Percentiles rank a stretch among this genome's conserved stretches.
Evolutionary conservation across 2,888 invertebrate species (phyloP).

Genomic region (Andrena camellia): DNA sequence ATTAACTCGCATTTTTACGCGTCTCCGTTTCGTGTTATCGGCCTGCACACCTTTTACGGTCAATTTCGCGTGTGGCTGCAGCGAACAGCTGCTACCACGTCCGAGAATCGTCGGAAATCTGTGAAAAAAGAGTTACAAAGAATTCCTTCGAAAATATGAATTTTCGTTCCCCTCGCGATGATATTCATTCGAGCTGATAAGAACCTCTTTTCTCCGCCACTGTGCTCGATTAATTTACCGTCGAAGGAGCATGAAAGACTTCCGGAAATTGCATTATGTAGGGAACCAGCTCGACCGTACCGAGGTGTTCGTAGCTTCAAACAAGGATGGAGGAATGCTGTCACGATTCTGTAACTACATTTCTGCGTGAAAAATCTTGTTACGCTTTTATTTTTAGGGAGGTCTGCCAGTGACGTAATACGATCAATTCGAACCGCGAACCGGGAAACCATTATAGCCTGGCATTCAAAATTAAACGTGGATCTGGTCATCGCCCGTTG

Average conservation of each 20-base stretch:
- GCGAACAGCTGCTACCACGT: neutral
- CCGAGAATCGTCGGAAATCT: neutral
- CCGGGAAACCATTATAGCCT: neutral
- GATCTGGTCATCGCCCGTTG: slow-evolving; percentile 14
- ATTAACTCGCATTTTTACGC: slow-evolving; percentile 48
- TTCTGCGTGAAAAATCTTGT: neutral
- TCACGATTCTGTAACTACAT: neutral
- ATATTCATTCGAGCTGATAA: neutral
- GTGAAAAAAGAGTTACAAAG: neutral
- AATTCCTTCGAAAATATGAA: neutral
- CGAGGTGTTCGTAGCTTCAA: neutral
- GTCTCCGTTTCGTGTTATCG: slow-evolving; percentile 36
- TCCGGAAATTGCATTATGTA: neutral
- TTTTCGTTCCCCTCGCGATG: neutral
- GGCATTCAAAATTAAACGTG: slow-evolving; percentile 12
- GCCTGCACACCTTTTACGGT: slow-evolving; percentile 22
- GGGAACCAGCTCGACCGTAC: neutral
- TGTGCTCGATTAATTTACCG: slow-evolving; percentile 21
- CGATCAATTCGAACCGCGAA: neutral
- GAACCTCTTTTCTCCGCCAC: neutral
- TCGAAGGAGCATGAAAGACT: neutral
- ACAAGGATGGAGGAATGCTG: neutral
- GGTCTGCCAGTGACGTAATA: too few relatives aligned
- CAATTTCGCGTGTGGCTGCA: slow-evolving; percentile 20
- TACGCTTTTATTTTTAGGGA: slow-evolving; percentile 24